Base-by-base conservation (phyloP, 2,113 vertebrate species). In the Zeus faber region DNA sequence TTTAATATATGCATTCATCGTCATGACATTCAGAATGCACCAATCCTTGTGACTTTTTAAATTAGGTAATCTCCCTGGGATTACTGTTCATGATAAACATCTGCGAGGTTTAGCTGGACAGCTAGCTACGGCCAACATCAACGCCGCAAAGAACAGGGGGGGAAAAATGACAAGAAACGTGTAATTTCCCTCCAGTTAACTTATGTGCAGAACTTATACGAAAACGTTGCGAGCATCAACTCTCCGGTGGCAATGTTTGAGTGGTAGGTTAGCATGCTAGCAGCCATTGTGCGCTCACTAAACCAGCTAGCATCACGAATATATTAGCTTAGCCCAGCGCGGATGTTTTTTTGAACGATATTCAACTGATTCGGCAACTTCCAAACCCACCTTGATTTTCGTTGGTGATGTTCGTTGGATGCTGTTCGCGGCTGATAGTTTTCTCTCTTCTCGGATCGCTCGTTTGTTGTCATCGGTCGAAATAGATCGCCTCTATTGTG, bases 401-500 rank as follows among this genome's bases (percentile, higher is more conserved):
- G 59, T 37, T 48, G 66, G 43, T 54, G 41, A 58, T 52, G 41
- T 33, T 67, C 47, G 13, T 21, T n/a, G 46, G 67, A 6, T 18
- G 41, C 41, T 14, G 23, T 54, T 33, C 52, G 53, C n/a, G 47
- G 55, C 49, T 54, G 48, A 33, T 73, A 14, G 14, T 39, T 21
- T 41, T 7, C 18, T 54, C 26, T 29, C 48, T 41, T 62, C 5
- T 18, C 5, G 44, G 66, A 50, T 65, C 26, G 47, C 43, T 54
- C 69, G 29, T 31, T 58, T 41, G 37, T 21, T 48, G 62, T 43
- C 58, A 66, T 83, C 54, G 33, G 61, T 59, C 76, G 54, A 80
- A 72, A 77, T 79, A 77, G 81, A 57, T 85, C 72, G 73, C 46
- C 33, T 86, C 86, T 88, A 81, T 87, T 89, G 85, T 89, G 81